phyloP scores from a whole-genome alignment of 2,797 vertebrate genomes.

The Acestrorhynchus altus region DNA sequence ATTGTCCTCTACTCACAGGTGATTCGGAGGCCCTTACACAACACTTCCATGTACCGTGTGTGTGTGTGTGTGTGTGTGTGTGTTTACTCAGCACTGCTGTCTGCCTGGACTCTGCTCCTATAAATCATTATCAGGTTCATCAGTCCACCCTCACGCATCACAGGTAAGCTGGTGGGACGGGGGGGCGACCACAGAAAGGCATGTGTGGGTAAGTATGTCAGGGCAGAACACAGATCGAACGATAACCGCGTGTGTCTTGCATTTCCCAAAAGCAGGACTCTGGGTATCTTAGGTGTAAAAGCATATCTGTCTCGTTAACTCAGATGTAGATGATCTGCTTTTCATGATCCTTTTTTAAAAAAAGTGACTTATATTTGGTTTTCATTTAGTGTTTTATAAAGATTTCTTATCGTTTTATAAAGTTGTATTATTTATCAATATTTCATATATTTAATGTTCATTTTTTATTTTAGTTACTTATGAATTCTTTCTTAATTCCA shows the following conservation, averaged over 20 bases:
- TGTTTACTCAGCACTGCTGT: conserved; percentile 21
- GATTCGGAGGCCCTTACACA: conserved; percentile 9
- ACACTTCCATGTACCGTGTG: not conserved
- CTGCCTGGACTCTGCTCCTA: conserved; percentile 38
- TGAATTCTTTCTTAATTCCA: no score
- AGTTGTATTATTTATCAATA: no score
- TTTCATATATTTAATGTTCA: no score
- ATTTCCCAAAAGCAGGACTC: not conserved
- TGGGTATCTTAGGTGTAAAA: not conserved
- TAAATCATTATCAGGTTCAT: conserved; percentile 19
- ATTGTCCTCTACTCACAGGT: not conserved
- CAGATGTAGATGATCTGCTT: no score
- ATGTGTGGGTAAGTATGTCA: not conserved
- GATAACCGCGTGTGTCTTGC: not conserved
- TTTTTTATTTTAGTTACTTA: no score
- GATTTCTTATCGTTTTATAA: no score
- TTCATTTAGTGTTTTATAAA: no score
- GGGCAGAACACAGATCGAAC: not conserved
- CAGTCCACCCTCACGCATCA: not conserved
- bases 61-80: not conserved
- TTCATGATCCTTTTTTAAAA: no score
- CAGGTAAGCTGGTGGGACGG: not conserved
- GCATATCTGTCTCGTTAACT: no score
- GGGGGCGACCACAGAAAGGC: not conserved
- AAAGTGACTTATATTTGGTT: no score